Evolutionary conservation across 2,113 vertebrate genomes (phyloP).

Genomic region (Menidia beryllina): DNA sequence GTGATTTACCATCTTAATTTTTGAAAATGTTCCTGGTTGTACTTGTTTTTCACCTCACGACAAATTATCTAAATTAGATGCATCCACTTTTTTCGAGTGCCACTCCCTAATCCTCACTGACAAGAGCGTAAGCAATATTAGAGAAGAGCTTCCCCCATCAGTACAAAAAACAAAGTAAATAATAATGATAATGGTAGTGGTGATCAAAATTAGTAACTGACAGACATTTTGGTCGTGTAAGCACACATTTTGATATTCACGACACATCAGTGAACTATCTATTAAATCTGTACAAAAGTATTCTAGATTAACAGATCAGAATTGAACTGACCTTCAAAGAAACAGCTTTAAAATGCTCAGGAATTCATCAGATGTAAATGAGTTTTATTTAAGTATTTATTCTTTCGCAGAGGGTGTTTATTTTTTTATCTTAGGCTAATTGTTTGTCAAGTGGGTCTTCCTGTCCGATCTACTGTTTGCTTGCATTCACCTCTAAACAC

Average conservation of each 20-base stretch:
- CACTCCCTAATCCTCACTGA: slow-evolving; percentile 67
- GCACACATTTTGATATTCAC: too few relatives aligned
- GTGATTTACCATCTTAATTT: slow-evolving; percentile 39
- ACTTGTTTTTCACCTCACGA: slow-evolving; percentile 3
- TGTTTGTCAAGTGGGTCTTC: background rate
- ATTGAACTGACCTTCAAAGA: background rate
- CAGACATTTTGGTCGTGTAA: background rate
- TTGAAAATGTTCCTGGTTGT: slow-evolving; percentile 26
- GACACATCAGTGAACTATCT: too few relatives aligned
- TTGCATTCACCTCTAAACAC: slow-evolving; percentile 59
- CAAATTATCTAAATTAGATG: slow-evolving; percentile 24
- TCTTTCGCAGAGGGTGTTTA: background rate
- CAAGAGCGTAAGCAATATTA: slow-evolving; percentile 68
- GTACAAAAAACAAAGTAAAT: slow-evolving; percentile 15
- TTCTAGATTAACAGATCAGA: too few relatives aligned
- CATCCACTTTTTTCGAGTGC: slow-evolving; percentile 42
- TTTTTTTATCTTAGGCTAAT: background rate
- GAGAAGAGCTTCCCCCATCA: slow-evolving; percentile 52
- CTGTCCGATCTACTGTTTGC: slow-evolving; percentile 8
- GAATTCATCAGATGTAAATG: background rate
- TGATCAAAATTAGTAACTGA: background rate
- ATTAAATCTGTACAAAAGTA: too few relatives aligned
- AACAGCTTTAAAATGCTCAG: too few relatives aligned
- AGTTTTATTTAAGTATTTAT: background rate
- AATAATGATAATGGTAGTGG: background rate